Percentiles rank a stretch among this genome's conserved stretches.
Evolutionary conservation across 2,113 vertebrate genomes (phyloP).

Genomic region (Kryptolebias marmoratus): DNA sequence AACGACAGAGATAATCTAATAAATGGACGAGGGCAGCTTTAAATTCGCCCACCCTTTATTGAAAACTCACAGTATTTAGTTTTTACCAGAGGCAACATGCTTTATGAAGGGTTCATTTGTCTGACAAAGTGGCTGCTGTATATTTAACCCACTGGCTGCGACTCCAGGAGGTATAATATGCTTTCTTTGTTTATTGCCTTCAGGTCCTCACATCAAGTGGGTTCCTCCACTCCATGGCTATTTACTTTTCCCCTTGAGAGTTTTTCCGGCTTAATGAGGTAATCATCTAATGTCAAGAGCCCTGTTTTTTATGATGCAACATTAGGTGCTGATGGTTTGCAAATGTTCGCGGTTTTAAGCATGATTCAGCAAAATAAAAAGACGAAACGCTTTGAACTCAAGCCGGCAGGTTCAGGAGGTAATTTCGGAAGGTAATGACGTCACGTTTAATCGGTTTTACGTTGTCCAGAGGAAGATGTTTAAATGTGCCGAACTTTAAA

Average conservation of each 20-base stretch:
- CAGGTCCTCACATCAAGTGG: conserved; percentile 7
- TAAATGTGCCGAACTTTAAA: conserved; percentile 31
- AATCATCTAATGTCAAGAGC: conserved; percentile 14
- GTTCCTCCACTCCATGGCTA: conserved; percentile 5
- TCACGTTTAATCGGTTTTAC: neutral
- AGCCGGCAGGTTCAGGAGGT: neutral
- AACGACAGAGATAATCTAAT: too few species aligned
- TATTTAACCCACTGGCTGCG: conserved; percentile 19
- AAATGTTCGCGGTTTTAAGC: neutral
- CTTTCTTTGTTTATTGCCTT: conserved; percentile 28
- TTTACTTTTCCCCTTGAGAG: conserved; percentile 21
- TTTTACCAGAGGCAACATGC: neutral
- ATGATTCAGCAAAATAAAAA: neutral
- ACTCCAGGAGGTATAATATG: conserved; percentile 13
- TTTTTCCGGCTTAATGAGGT: conserved; percentile 6
- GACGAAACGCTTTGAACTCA: neutral
- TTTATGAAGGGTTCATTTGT: conserved; percentile 36
- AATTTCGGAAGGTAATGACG: neutral
- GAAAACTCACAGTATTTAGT: neutral
- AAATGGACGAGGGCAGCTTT: neutral
- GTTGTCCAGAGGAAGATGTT: neutral
- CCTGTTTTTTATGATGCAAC: neutral
- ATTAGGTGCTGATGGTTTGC: neutral
- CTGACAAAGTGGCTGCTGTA: conserved; percentile 12
- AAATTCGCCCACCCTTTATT: neutral